Conservation (phyloP, 2,113 vertebrate species). For the Mus spicilegus region DNA sequence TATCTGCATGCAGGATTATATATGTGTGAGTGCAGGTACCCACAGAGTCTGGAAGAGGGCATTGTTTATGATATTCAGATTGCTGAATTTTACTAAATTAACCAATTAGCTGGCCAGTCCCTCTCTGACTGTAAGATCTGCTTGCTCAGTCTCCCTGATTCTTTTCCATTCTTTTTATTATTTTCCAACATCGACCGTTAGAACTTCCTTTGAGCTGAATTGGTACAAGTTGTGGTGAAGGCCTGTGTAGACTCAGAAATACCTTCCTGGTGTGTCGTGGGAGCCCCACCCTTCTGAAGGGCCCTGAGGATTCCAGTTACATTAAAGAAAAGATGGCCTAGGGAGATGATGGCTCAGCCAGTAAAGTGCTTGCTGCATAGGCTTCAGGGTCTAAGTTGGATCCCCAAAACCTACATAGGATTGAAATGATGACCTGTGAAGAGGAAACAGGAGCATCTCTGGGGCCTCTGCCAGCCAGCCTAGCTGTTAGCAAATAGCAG, state of each 20-base stretch:
- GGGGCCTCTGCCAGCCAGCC: not conserved
- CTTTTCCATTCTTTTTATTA: not conserved
- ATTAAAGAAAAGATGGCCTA: not conserved
- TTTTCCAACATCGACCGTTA: not conserved
- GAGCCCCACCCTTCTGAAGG: not conserved
- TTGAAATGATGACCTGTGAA: not conserved
- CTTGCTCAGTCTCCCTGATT: not conserved
- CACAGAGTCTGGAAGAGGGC: not conserved
- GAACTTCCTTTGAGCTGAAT: not conserved
- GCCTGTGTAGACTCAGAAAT: not conserved
- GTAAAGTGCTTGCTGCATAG: not conserved
- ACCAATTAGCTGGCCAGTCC: not conserved
- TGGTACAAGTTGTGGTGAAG: not conserved
- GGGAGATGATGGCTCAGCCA: not conserved
- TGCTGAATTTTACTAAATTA: not conserved
- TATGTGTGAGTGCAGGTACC: not conserved
- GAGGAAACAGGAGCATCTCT: not conserved
- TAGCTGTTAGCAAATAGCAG: not conserved
- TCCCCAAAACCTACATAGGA: not conserved
- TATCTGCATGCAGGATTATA: not conserved
- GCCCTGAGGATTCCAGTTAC: not conserved
- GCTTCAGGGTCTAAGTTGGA: not conserved
- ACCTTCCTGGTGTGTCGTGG: not conserved
- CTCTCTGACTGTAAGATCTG: not conserved
- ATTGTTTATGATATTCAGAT: slow-evolving; percentile 5